Conservation (phyloP, 2,113 vertebrate species). For the Poeciliopsis prolifica region DNA sequence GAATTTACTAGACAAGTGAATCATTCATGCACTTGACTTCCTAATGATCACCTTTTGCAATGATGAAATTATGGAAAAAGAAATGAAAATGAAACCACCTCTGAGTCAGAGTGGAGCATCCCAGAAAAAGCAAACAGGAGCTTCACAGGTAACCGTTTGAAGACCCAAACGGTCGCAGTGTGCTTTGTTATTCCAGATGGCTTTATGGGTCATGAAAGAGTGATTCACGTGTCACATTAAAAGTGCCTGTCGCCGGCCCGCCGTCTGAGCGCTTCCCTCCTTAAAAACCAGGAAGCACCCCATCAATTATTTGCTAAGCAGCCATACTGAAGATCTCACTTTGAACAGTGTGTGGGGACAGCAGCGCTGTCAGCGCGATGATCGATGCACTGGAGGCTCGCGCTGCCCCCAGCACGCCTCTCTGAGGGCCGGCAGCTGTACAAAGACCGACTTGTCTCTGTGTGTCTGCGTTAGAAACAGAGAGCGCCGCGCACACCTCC, state of each 20-base stretch:
- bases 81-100: not conserved
- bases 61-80: not conserved
- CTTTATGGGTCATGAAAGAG: conserved; percentile 72
- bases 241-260: conserved; percentile 50
- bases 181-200: conserved; percentile 67
- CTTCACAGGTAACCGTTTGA: conserved; percentile 17
- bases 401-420: conserved; percentile 67
- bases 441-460: conserved; percentile 21
- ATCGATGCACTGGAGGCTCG: conserved; percentile 72
- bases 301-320: conserved; percentile 79
- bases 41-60: not conserved
- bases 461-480: conserved; percentile 11
- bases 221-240: conserved; percentile 68
- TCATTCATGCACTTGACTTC: not conserved
- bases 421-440: conserved; percentile 66
- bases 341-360: conserved; percentile 74
- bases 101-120: not conserved
- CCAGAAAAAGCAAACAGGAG: not conserved
- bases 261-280: conserved; percentile 54
- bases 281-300: conserved; percentile 70
- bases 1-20: not conserved
- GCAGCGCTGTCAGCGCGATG: conserved; percentile 67
- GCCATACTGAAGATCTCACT: conserved; percentile 79
- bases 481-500: not conserved
- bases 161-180: conserved; percentile 34